These are phyloP conservation scores for Stenolophus ochropezus DNA, from an alignment of 2,888 invertebrate species.

Conservation along the genomic window DNA sequence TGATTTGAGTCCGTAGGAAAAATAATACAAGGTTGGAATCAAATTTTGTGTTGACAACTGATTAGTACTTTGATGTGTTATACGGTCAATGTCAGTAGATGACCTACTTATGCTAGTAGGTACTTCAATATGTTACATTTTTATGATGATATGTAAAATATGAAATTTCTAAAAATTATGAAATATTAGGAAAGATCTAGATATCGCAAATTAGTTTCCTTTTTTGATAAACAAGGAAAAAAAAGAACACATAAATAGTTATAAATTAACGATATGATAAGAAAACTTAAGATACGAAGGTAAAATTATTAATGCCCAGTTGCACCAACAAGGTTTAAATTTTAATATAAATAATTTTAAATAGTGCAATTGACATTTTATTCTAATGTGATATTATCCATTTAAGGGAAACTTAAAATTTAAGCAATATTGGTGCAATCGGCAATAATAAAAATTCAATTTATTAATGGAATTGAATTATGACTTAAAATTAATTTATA, in stretches of 20 bases:
- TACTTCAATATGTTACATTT: background rate
- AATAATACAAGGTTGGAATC: background rate
- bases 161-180: background rate
- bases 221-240: background rate
- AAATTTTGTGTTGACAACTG: background rate
- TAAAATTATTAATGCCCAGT: too few relatives aligned
- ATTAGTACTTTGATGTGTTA: background rate
- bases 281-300: too few relatives aligned
- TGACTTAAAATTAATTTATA: too few relatives aligned
- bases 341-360: too few relatives aligned
- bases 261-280: background rate
- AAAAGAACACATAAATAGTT: background rate
- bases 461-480: too few relatives aligned
- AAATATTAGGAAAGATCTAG: background rate
- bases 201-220: too few relatives aligned
- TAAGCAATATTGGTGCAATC: too few relatives aligned
- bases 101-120: background rate
- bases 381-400: too few relatives aligned
- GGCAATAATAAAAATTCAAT: too few relatives aligned
- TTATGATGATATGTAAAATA: background rate
- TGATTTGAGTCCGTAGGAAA: constrained; percentile 19
- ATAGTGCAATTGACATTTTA: too few relatives aligned
- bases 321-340: too few relatives aligned
- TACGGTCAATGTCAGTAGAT: constrained; percentile 1
- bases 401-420: too few relatives aligned